Conservation (phyloP, 2,113 vertebrate genomes). For the Chaetura pelagica region DNA sequence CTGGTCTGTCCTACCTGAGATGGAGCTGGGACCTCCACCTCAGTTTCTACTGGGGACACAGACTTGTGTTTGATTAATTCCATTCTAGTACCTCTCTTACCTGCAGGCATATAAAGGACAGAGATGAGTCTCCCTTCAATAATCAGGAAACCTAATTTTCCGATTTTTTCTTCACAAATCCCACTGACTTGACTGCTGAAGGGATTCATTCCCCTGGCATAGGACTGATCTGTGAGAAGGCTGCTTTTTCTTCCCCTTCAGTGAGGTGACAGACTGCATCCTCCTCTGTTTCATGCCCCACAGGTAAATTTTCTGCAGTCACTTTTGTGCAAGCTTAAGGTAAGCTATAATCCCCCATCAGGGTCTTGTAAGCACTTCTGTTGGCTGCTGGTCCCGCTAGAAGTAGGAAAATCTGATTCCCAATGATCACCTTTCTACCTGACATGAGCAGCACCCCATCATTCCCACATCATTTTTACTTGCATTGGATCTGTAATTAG, state of each 20-base stretch:
- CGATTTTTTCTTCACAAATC: fast-evolving
- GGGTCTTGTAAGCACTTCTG: background rate
- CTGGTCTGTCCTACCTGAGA: background rate
- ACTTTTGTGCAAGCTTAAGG: background rate
- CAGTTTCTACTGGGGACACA: background rate
- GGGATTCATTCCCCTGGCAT: background rate
- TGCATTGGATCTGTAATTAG: background rate
- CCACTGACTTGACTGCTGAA: background rate
- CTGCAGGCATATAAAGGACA: background rate
- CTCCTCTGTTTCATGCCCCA: background rate
- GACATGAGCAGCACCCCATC: background rate
- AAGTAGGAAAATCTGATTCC: background rate
- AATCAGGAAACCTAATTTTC: background rate
- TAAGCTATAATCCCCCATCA: background rate
- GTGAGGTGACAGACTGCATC: background rate
- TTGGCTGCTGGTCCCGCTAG: background rate
- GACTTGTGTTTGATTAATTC: background rate
- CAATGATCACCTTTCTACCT: background rate
- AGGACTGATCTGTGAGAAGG: background rate
- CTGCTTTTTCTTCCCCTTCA: background rate
- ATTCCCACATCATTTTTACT: background rate
- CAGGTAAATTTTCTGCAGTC: background rate
- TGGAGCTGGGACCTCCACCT: background rate
- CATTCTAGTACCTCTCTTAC: background rate
- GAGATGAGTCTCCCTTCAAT: background rate